Evolutionary conservation across 2,888 invertebrate species (phyloP), one percentile per base, ranked within the genome.

Genomic region (Lingula anatina): DNA sequence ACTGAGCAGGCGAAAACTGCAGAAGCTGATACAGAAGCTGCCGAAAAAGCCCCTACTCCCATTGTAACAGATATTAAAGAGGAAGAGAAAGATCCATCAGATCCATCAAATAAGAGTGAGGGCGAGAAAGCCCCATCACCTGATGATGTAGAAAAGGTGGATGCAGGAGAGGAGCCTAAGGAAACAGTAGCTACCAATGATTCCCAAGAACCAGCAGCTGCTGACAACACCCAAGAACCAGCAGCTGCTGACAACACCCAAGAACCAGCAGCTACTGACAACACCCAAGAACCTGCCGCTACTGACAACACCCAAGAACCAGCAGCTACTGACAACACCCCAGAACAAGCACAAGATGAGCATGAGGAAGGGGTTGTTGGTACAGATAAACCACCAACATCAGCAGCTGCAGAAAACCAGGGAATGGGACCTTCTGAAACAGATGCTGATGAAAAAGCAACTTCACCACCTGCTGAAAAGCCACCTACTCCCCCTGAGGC

Each of bases 41-140:
- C 56, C 26, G 58, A 54, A 12, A 39, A 54, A 28, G 41, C 51
- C 36, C 53, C 55, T 27, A 54, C 51, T 38, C 51, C 53, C 40
- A 51, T 51, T 12, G 49, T 47, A 2, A 49, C 51, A 24, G 48
- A 39, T 36, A 35, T 45, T 25, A 15, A 47, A 50, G 42, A 50
- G 47, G 53, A 12, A 24, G 51, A 26, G 26, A 37, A 47, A 51
- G 37, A 43, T 45, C n/a, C 45, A 47, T 2, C 44, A 51, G 23
- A 48, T 44, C 41, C 15, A 38, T 36, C 27, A 27, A 27, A 18
- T 25, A 12, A 40, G 38, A 35, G 20, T 24, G 28, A 35, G 45
- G 38, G 21, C 27, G 31, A 23, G 44, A 26, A 24, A 37, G 36
- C 18, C 40, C 42, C 21, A 46, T 20, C 23, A 4, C 37, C 21